Evolutionary conservation across 2,797 vertebrate species (phyloP), one percentile per base, ranked within the genome.

Genomic region (Acrossocheilus fasciatus): DNA sequence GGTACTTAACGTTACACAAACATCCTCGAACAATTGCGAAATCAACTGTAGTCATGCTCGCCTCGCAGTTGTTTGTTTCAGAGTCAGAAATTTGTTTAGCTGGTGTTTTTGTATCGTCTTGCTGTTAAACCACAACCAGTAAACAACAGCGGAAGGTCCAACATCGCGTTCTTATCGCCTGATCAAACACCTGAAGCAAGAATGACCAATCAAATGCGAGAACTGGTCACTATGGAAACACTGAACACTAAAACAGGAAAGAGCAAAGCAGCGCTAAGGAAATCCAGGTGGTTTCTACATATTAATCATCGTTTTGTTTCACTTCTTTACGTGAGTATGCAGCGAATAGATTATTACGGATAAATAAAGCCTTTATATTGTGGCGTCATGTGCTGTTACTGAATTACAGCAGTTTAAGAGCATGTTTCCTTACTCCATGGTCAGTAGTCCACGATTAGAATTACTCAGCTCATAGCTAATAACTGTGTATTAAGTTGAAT

Each of bases 201-300:
- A 57, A 69, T 50, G 17, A 26, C 93, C 92, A 92, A 93, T 92
- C 89, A 84, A 2, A n/a, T 2, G 52, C 83, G 34, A 30, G 12
- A 9, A 18, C n/a, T 2, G 15, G 87, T 94, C 83, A 83, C 94
- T 87, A 91, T 93, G 85, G 93, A 74, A 89, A 92, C 91, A 23
- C 72, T 17, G 62, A 39, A 93, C 91, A 91, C 90, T 89, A 78
- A 70, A 84, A 87, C 87, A 90, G 77, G 78, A 59, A 90, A 87
- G 50, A 43, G 45, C 64, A 15, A 52, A 62, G 36, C 41, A 30
- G 57, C 26, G 18, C 43, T 41, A n/a, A 52, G 59, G 52, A 80
- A 80, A 39, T 66, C 18, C 57, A 72, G 86, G 86, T 85, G 43
- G 45, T 50, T 74, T 81, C 18, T 26, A 8, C 10, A 41, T 43